Evolutionary conservation across 1,140 invertebrate genomes (phyloP).

Genomic region (Ostrea edulis): DNA sequence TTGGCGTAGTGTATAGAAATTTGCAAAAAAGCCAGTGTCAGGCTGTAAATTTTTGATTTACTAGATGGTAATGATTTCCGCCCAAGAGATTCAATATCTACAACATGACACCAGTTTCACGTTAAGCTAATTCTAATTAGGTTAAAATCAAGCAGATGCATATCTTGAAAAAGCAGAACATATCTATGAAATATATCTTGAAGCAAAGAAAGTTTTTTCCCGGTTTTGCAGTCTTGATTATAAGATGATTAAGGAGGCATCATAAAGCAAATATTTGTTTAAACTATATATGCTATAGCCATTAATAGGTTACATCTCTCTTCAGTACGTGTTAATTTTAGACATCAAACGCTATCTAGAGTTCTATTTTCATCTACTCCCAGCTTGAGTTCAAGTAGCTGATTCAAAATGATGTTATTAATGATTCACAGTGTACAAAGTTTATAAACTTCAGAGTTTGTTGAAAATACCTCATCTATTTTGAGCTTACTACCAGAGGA

Average conservation of each 20-base stretch:
- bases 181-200: neutral
- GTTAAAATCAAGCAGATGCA: neutral
- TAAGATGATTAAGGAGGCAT: neutral
- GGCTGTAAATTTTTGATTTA: no score
- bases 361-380: neutral
- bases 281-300: neutral
- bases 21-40: no score
- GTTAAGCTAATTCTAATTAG: no score
- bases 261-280: neutral
- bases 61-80: no score
- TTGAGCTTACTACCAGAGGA: no score
- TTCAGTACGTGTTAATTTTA: neutral
- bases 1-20: no score
- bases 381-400: neutral
- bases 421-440: neutral
- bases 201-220: neutral
- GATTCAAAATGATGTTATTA: neutral
- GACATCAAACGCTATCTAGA: slow-evolving; percentile 23
- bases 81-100: no score
- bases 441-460: neutral
- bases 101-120: no score
- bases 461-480: neutral
- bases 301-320: neutral
- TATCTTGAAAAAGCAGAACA: neutral
- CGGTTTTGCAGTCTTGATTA: neutral